Base-by-base conservation (phyloP, 2,888 invertebrate genomes). In the Phaedon cochleariae region DNA sequence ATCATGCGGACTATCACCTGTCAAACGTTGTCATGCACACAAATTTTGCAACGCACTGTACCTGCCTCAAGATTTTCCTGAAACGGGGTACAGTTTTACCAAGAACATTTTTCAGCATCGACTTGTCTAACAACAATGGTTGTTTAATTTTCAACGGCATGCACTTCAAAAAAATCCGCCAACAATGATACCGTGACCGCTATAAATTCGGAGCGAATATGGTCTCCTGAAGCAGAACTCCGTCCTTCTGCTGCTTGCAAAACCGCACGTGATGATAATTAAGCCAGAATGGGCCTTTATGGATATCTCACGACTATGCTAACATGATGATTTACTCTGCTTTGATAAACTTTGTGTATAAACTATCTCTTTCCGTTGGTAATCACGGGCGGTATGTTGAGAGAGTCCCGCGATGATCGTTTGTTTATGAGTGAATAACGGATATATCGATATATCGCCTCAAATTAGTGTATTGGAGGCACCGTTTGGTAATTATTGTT, bases 181-280 rank as follows among this genome's bases (percentile, higher is more conserved):
- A 78, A 78, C 79, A 79, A 79, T 78, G 79, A 79, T 78, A 78
- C 73, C 79, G 79, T 79, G 79, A 79, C 79, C 73, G 70, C 73
- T 68, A 75, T 79, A 79, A 79, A 79, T 79, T 77, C 41, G 41
- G 77, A 74, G 74, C 76, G 73, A 76, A 77, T 78, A 79, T 77
- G 77, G 78, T 72, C 77, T 76, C 74, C 73, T 73, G 74, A 74
- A 77, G 75, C 62, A 64, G 71, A 71, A 71, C 69, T 69, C 69
- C 71, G 69, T 73, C 69, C 73, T 69, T 70, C 69, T 68, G 69
- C 77, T 75, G 75, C 78, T 80, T 76, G 72, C 77, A 73, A 79
- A 80, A 77, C 79, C 78, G 80, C 81, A 82, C 81, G 82, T 82
- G 81, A 82, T 75, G 73, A 80, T 82, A 82, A 82, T 82, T 82